Evolutionary conservation across 2,888 invertebrate genomes (phyloP), one percentile per base, ranked within the genome.

Genomic region (Tethea ocularis): DNA sequence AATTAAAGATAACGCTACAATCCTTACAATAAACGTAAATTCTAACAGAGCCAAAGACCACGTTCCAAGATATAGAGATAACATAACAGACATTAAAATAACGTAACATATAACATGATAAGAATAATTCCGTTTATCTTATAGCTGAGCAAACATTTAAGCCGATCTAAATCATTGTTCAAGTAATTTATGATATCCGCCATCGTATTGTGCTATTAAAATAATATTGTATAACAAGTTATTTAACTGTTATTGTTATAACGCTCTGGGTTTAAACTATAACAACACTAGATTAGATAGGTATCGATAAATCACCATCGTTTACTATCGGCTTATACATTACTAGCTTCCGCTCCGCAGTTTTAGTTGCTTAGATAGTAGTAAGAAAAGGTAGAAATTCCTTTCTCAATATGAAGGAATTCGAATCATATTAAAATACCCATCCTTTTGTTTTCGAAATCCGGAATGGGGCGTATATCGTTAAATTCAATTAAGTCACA

Each of bases 401-500:
- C 59, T 60, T 33, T 61, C 61, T 63, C 67, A 57, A 64, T 66
- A 71, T 60, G 60, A 57, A 36, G 54, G 54, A 59, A 68, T 64
- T 57, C 60, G 57, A 67, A 71, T 72, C 65, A 69, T 68, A 69
- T 72, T 72, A 73, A 69, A 74, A 75, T 69, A 75, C 68, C 66
- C 75, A 70, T 72, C 74, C 80, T 78, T 78, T 80, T 80, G 79
- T 81, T 83, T 78, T 75, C 69, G 60, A 71, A 79, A 80, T 78
- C 74, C 75, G 69, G 69, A 73, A 75, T 70, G 63, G 66, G 69
- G 75, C 77, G 78, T 81, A 82, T 86, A 84, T 82, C 82, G 83
- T 78, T 84, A 85, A 86, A 88, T 87, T 88, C 84, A 87, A 88
- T 88, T 88, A 88, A 85, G 80, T 81, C 75, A 72, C 71, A 61